These are phyloP conservation scores for Lasioglossum baleicum DNA, from an alignment of 1,140 invertebrate species.

Conservation along the genomic window DNA sequence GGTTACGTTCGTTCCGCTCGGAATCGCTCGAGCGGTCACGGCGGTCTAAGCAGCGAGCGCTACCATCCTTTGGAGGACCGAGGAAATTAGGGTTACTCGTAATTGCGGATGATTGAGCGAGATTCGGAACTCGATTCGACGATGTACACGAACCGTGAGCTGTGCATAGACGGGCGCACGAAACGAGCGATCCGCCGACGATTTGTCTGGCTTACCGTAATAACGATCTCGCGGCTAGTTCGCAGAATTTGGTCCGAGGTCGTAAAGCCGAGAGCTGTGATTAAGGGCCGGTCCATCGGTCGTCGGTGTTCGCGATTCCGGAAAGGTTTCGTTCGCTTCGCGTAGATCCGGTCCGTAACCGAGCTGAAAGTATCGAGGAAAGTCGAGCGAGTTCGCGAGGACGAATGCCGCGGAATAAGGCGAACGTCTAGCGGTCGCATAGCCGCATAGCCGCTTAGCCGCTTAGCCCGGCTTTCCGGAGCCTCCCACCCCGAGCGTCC, in stretches of 20 bases:
- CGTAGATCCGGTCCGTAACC: too few relatives aligned
- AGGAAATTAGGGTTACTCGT: constrained; percentile 50
- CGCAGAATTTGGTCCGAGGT: constrained; percentile 62
- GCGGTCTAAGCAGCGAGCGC: constrained; percentile 28
- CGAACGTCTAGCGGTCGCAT: constrained; percentile 56
- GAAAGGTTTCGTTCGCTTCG: background rate
- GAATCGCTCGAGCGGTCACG: background rate
- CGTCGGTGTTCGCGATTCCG: background rate
- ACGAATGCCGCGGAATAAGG: constrained; percentile 29
- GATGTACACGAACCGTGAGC: constrained; percentile 7
- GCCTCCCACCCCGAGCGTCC: constrained; percentile 41
- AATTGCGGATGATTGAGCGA: constrained; percentile 46
- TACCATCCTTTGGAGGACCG: constrained; percentile 17
- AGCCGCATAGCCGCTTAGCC: constrained; percentile 58
- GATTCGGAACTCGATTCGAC: constrained; percentile 48
- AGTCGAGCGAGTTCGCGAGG: background rate
- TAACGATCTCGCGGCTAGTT: constrained; percentile 55
- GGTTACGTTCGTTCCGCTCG: background rate
- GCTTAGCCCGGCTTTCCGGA: constrained; percentile 59
- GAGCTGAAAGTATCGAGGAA: too few relatives aligned
- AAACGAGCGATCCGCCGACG: constrained; percentile 22
- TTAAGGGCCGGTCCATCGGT: constrained; percentile 48
- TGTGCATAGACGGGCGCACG: constrained; percentile 26
- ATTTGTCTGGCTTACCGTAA: constrained; percentile 49
- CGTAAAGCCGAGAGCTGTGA: constrained; percentile 63